These are phyloP conservation scores for Turdus rufiventris DNA, from an alignment of 2,113 vertebrate species.

Conservation along the genomic window DNA sequence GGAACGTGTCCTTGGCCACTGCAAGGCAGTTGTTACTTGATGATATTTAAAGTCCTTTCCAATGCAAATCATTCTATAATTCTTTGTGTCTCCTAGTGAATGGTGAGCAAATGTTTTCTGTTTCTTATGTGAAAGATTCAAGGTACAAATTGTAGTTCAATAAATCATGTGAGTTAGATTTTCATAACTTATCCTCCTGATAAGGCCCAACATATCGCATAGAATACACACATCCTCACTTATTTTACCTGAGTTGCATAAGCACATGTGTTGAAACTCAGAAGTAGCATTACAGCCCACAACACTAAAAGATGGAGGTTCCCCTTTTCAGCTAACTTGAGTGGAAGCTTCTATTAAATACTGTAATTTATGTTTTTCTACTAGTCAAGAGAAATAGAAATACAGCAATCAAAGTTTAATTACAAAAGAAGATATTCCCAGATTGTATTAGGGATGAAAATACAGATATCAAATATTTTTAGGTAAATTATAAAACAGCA, in stretches of 20 bases:
- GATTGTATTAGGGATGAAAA: neutral
- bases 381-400: neutral
- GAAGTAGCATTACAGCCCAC: neutral
- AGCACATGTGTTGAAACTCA: fast-evolving
- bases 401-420: neutral
- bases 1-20: neutral
- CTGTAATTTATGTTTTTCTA: neutral
- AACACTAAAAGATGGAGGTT: neutral
- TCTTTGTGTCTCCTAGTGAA: neutral
- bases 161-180: neutral
- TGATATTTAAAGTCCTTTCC: neutral
- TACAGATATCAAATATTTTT: neutral
- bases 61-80: neutral
- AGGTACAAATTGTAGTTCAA: neutral
- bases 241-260: neutral
- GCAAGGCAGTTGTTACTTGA: too few species aligned
- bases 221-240: neutral
- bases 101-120: neutral
- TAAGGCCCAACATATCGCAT: neutral
- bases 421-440: neutral
- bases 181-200: neutral
- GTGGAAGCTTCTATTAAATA: neutral
- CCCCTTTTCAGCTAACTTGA: neutral
- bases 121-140: neutral
- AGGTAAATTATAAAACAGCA: neutral